Base-by-base conservation (phyloP, 2,797 vertebrate species). In the Enoplosus armatus region DNA sequence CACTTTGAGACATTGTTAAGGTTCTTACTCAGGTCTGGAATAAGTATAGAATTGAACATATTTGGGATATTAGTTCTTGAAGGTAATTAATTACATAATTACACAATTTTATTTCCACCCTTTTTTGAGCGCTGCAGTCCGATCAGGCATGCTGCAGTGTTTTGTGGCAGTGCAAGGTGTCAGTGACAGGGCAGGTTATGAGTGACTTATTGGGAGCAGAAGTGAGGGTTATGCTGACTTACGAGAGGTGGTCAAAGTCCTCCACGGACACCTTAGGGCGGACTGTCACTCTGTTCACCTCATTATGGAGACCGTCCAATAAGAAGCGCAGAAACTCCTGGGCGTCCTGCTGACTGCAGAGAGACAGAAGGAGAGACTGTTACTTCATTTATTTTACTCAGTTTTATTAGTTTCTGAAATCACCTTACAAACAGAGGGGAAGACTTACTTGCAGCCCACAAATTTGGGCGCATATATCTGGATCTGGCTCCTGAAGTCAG, bases 301-400 rank as follows among this genome's bases (percentile, higher is more conserved):
- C 97, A 0, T 95, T 97, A 82, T 99, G 98, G 67, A 99, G 96
- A 5, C 98, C 97, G 0, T 99, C 98, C 48, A 99, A 87, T 43
- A 99, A 92, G 90, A 97, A 99, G 63, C 97, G 95, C 78, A 99
- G 94, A 77, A 99, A 99, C 74, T 99, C 98, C 92, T 99, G 98
- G 6, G 98, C 98, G 9, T 99, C 98, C 92, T 99, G 98, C 92
- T 99, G 98, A 93, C 98, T 99, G 91, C 50, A 53, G 33, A 63
- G 50, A 51, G 6, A 59, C 14, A 37, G 5, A 14, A 10, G 5
- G 3, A 37, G 4, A 75, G 14, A 0, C 1, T 11, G 31, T 60
- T 45, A 60, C 14, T 29, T 39, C 1, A 39, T 16, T 26, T 58
- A 14, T 26, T 6, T 0, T 5, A 48, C 15, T 37, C 5, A 35